Conservation (phyloP, 2,113 vertebrate species). For the Hippocampus mohnikei region DNA sequence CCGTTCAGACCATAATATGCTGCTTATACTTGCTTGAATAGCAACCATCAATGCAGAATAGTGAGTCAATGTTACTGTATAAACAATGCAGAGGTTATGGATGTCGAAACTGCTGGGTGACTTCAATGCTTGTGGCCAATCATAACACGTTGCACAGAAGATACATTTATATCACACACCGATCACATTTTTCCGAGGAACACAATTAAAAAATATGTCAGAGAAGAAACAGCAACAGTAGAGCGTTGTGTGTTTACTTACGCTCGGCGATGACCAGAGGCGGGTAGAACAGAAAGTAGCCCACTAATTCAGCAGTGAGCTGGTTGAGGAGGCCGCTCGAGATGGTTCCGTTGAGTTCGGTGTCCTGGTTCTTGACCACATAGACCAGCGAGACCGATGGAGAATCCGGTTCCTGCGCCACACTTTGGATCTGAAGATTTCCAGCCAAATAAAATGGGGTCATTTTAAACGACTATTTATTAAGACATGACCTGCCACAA, state of each 20-base stretch:
- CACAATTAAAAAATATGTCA: neutral
- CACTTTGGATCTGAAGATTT: conserved; percentile 83
- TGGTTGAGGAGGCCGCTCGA: conserved; percentile 92
- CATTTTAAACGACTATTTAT: conserved; percentile 4
- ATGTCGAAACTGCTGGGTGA: neutral
- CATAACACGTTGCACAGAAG: neutral
- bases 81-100: neutral
- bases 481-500: neutral
- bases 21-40: too few relatives aligned
- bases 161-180: neutral
- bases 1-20: too few relatives aligned
- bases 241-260: conserved; percentile 68
- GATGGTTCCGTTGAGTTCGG: conserved; percentile 83
- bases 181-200: neutral
- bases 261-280: conserved; percentile 93
- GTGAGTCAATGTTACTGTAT: too few relatives aligned
- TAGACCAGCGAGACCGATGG: conserved; percentile 88
- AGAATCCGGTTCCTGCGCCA: conserved; percentile 76
- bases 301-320: conserved; percentile 91
- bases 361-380: conserved; percentile 85
- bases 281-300: conserved; percentile 94
- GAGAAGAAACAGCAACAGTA: neutral
- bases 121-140: neutral
- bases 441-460: conserved; percentile 28
- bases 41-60: too few relatives aligned